Evolutionary conservation across 1,140 invertebrate genomes (phyloP), one percentile per base, ranked within the genome.

Genomic region (Heterodera carotae): DNA sequence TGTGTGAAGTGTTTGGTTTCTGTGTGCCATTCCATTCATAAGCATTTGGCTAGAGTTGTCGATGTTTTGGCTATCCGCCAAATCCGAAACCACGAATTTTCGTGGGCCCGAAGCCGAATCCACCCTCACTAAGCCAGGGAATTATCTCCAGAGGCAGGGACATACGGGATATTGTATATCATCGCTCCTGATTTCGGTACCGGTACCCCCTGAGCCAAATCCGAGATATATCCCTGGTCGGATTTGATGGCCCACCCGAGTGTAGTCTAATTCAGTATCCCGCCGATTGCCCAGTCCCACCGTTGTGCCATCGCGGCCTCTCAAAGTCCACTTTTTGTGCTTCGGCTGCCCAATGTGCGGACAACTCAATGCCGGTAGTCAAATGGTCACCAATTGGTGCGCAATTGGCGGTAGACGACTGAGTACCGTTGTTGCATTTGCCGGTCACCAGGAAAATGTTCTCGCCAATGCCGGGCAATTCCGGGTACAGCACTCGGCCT

Each of bases 1-100:
- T 96, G 94, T 0, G 94, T 94, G 88, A 95, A 96, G 86, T 95
- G 93, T 83, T 87, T 87, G 12, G 81, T 82, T 75, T 86, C 85
- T 87, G 71, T 78, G 84, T 75, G n/a, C n/a, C n/a, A n/a, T n/a
- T n/a, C n/a, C n/a, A n/a, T n/a, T n/a, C n/a, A n/a, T n/a, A n/a
- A n/a, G n/a, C n/a, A n/a, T n/a, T n/a, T n/a, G n/a, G n/a, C n/a
- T n/a, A n/a, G n/a, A n/a, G n/a, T n/a, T n/a, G n/a, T n/a, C n/a
- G n/a, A n/a, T n/a, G n/a, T n/a, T n/a, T n/a, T n/a, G n/a, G n/a
- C n/a, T n/a, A n/a, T n/a, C n/a, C n/a, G n/a, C n/a, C n/a, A n/a
- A n/a, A n/a, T n/a, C n/a, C n/a, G n/a, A n/a, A n/a, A n/a, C n/a
- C n/a, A n/a, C n/a, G n/a, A n/a, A n/a, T n/a, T n/a, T n/a, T n/a